A percentile compares a stretch with the other conserved stretches of the same genome.
These are phyloP conservation scores for Uropetala carovei DNA, from an alignment of 2,888 invertebrate genomes.

Conservation along the genomic window DNA sequence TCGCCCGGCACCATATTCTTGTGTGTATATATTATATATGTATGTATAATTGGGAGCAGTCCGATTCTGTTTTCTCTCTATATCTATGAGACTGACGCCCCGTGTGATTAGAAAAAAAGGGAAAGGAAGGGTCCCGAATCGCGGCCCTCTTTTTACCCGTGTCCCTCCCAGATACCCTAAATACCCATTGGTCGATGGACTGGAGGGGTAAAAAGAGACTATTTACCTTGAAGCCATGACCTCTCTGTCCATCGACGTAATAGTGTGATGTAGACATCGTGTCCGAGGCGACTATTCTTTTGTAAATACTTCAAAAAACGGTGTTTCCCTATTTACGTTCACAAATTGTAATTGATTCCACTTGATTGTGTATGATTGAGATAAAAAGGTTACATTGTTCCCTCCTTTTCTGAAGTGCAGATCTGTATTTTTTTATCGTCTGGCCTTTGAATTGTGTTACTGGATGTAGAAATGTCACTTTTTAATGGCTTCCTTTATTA, in stretches of 20 bases:
- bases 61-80: background rate
- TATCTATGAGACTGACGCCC: background rate
- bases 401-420: constrained; percentile 50
- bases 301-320: constrained; percentile 7
- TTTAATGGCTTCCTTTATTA: constrained; percentile 27
- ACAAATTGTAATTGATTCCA: constrained; percentile 16
- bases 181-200: background rate
- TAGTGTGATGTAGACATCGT: background rate
- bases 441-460: constrained; percentile 57
- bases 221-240: background rate
- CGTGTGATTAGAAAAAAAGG: background rate
- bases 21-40: background rate
- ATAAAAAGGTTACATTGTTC: constrained; percentile 36
- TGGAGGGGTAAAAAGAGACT: background rate
- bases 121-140: background rate
- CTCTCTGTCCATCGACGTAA: background rate
- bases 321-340: background rate
- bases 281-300: constrained; percentile 1
- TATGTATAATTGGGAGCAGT: background rate
- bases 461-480: constrained; percentile 44
- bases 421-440: constrained; percentile 59
- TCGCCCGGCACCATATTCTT: background rate
- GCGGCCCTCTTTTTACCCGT: background rate
- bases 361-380: constrained; percentile 44
- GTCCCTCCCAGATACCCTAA: background rate